Evolutionary conservation across 2,113 vertebrate genomes (phyloP), one percentile per base, ranked within the genome.

Genomic region (Mormyrus lacerda): DNA sequence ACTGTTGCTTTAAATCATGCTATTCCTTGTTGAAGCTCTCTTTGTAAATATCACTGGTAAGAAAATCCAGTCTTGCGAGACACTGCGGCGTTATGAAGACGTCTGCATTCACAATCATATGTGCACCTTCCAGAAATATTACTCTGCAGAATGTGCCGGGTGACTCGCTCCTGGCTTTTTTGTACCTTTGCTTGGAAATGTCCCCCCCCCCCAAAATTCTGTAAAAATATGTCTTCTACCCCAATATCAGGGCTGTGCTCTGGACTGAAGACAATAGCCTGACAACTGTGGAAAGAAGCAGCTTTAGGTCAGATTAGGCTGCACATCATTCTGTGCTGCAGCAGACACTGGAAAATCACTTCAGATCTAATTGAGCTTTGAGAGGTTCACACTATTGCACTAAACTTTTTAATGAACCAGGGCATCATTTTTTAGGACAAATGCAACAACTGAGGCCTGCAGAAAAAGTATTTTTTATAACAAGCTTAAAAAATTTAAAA

Each of bases 331-430:
- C 94, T 94, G 94, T 95, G 93, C 94, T 93, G 91, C 93, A 94
- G 92, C 93, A 94, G 94, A 96, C 96, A 95, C 95, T 96, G 95
- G 95, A 95, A 91, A 94, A n/a, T 92, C 82, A 88, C 93, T 91
- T 95, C 93, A 91, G 92, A 92, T 95, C 96, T 97, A 96, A 96
- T 94, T 95, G 97, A 96, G 97, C 96, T 96, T 97, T 96, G 4
- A 95, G 96, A 96, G 95, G 97, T 97, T 97, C 96, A 95, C 95
- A 93, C 95, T 97, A 97, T 99, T 99, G 98, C 98, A 99, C 98
- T 99, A 98, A 97, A 97, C 94, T 97, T 97, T 96, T 96, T 97
- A 55, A 97, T 95, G 96, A 98, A 96, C 97, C 96, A 97, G 95
- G 96, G 96, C 97, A 97, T 96, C 94, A 96, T 96, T 97, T 53